Base-by-base conservation (phyloP, 2,797 vertebrate genomes). In the Coregonus ussuriensis region DNA sequence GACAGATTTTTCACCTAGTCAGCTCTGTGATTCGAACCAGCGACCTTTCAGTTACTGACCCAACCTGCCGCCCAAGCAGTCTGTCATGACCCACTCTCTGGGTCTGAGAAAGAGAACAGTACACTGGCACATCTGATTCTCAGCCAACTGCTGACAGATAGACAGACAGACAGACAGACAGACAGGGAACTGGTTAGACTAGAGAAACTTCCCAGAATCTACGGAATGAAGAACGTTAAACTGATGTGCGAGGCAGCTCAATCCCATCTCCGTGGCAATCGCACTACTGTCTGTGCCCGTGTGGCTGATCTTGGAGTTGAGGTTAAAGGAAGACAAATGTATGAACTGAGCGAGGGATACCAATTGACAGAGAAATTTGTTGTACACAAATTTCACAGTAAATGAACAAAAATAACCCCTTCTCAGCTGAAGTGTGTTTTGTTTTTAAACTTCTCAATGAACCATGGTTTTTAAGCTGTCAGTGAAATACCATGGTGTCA, bases 231-330 rank as follows among this genome's bases (percentile, higher is more conserved):
- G 82, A 90, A 89, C 89, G 88, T 89, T 1, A 81, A 88, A 80
- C 72, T 66, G 65, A 63, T 21, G 72, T 31, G 81, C 13, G 69
- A 90, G 83, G 74, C 59, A 31, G 84, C 81, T 82, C 56, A 73
- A 85, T 85, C 77, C n/a, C 84, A n/a, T 89, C 87, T 80, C 89
- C 79, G 4, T 83, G 83, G 88, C 71, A 85, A 87, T 86, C 14
- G 3, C 79, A 18, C 71, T 63, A 67, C 74, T 70, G 59, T 72
- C 74, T 33, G 6, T 41, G 29, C 35, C 16, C n/a, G 15, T 41
- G 56, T 62, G 70, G 86, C 78, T 62, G 63, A 86, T 79, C 80
- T 84, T 81, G 77, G 1, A 67, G 75, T 82, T 70, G 77, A 78
- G 71, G 66, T 68, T 18, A 35, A 76, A 69, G 21, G 15, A 18